Evolutionary conservation across 2,797 vertebrate species (phyloP), one percentile per base, ranked within the genome.

Genomic region (Poecile montanus): DNA sequence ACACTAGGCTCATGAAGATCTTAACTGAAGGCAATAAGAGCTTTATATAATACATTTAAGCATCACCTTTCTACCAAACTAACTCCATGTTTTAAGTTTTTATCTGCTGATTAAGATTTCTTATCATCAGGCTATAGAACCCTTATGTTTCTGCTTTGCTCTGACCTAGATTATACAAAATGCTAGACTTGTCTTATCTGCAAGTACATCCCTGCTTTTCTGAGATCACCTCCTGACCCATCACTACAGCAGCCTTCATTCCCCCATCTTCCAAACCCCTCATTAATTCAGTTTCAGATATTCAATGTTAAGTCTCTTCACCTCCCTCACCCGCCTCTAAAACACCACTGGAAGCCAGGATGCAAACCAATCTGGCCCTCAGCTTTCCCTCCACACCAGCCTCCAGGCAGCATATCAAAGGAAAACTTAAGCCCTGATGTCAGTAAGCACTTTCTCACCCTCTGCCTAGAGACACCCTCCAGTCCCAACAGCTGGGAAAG

Each of bases 271-370:
- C 48, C 63, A 63, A 66, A 18, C 73, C 11, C 29, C 47, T 85
- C 34, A 91, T 77, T 77, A 88, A 91, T 62, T 77, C 85, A 4
- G 6, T 68, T 94, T 72, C 85, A 90, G 47, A 56, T 66, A 78
- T 42, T 61, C 0, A 0, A 42, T 61, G 34, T 82, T 85, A 45
- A 8, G 40, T 38, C 57, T 82, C 72, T 58, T 66, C 10, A 29
- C 47, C 38, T 92, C 75, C 65, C 65, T 83, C 94, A 92, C 11
- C 72, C 93, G 76, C 70, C 82, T 84, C 87, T 86, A 62, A 89
- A 75, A 36, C 72, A 88, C 34, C 44, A 40, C 70, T 88, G 56
- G 82, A 93, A 95, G 66, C 54, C 89, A 91, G 76, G 79, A 89
- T 16, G 45, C 47, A 92, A 95, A 86, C 38, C 54, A 60, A 86